Base-by-base conservation (phyloP, 2,113 vertebrate genomes). In the Cyprinodon brontotheroides region DNA sequence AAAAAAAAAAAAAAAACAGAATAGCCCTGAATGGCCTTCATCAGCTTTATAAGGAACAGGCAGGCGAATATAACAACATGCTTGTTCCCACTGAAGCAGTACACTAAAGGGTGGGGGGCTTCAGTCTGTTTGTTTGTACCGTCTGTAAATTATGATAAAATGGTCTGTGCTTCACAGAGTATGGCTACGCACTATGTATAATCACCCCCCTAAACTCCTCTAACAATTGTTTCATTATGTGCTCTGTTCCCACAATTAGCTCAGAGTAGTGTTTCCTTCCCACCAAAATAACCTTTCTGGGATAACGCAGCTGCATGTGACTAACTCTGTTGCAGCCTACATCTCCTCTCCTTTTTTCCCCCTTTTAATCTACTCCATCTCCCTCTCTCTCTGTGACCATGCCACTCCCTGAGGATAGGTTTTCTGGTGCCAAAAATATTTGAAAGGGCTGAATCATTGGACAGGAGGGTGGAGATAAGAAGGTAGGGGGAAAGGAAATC, bases 181-280 rank as follows among this genome's bases (percentile, higher is more conserved):
- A 72, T 74, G 74, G 71, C 82, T 36, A 59, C 74, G 3, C 29
- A 65, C 78, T 84, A 72, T 81, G 80, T 84, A 76, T 86, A 89
- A 87, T 89, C 71, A 79, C 73, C 77, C 72, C 61, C 67, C 74
- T 41, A 80, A 72, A 67, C 77, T 59, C 48, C 50, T 41, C 70
- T 67, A 81, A 90, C 89, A 92, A 93, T 91, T 70, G 87, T 50
- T 89, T 91, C 90, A 90, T 89, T 91, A 90, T 91, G 89, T 90
- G 83, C 66, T 68, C 79, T 74, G 86, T 86, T 93, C 90, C 87
- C 90, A 92, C 90, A 90, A 92, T 94, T 91, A 93, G 82, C 87
- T 85, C 63, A 43, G 74, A 89, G 81, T 79, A 72, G 72, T 72
- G 72, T 84, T 93, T 92, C 92, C 91, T 91, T 77, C 74, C 78